Conservation (phyloP, 2,113 vertebrate species). For the Daboia siamensis region DNA sequence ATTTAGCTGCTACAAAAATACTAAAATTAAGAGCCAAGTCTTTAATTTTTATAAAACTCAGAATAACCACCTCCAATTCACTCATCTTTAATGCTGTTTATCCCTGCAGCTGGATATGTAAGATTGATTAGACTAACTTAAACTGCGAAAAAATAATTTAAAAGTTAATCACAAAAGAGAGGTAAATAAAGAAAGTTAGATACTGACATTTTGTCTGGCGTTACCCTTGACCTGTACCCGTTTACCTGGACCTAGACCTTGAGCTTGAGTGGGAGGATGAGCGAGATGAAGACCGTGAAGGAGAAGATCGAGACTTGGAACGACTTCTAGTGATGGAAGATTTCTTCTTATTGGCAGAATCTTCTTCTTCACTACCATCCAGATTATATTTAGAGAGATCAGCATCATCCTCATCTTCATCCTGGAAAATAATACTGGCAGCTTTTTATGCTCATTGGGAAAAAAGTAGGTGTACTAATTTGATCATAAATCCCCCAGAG, state of each 20-base stretch:
- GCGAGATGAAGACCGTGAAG: constrained; percentile 84
- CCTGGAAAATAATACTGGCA: constrained; percentile 61
- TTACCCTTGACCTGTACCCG: constrained; percentile 99
- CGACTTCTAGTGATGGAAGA: constrained; percentile 69
- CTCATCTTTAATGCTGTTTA: not conserved
- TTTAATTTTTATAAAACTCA: not conserved
- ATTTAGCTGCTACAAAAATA: not conserved
- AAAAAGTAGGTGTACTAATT: not conserved
- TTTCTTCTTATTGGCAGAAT: constrained; percentile 75
- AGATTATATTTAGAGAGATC: constrained; percentile 97
- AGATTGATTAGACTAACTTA: constrained; percentile 26
- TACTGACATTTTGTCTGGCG: constrained; percentile 99
- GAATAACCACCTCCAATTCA: not conserved
- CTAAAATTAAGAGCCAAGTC: not conserved
- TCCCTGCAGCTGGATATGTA: not conserved
- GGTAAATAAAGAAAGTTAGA: constrained; percentile 87
- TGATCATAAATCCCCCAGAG: not conserved
- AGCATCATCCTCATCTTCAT: constrained; percentile 87
- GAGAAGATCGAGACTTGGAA: constrained; percentile 89
- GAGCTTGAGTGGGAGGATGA: constrained; percentile 94
- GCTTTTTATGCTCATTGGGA: not conserved
- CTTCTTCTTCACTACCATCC: constrained; percentile 88
- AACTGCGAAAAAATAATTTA: constrained; percentile 46
- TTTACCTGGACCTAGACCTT: constrained; percentile 99
- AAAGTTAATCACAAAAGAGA: constrained; percentile 54